Conservation (phyloP, 30 jellyfish, hydroid and myxozoan species). For the Sanderia malayensis region DNA sequence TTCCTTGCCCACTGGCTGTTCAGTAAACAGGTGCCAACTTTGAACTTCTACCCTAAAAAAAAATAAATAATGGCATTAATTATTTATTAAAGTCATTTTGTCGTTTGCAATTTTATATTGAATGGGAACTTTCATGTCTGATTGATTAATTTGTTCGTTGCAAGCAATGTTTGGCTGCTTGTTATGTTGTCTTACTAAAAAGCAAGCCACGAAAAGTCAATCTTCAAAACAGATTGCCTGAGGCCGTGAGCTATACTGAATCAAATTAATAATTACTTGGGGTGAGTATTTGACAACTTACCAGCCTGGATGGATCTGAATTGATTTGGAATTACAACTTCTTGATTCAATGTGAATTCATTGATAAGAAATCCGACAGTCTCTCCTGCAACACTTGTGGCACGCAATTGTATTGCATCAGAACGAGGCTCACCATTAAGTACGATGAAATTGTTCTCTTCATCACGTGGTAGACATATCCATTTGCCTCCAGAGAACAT, state of each 20-base stretch:
- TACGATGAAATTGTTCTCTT: constrained; percentile 42
- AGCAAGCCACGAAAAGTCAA: too few species aligned
- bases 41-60: too few species aligned
- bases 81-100: too few species aligned
- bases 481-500: constrained; percentile 68
- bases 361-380: constrained; percentile 60
- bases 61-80: too few species aligned
- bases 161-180: neutral
- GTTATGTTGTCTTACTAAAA: neutral
- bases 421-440: constrained; percentile 1
- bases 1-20: too few species aligned
- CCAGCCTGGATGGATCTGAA: constrained; percentile 62
- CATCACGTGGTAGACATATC: constrained; percentile 70
- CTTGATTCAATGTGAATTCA: constrained; percentile 15
- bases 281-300: constrained; percentile 10
- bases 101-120: neutral
- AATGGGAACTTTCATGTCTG: neutral
- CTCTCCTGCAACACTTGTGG: constrained; percentile 83
- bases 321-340: constrained; percentile 45
- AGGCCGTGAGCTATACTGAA: neutral
- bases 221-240: neutral
- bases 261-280: too few species aligned
- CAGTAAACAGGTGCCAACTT: too few species aligned
- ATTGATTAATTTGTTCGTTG: neutral
- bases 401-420: constrained; percentile 64